Percentiles rank a stretch among this genome's conserved stretches.
These are phyloP conservation scores for Piaya cayana DNA, from an alignment of 2,113 vertebrate genomes.

Conservation along the genomic window DNA sequence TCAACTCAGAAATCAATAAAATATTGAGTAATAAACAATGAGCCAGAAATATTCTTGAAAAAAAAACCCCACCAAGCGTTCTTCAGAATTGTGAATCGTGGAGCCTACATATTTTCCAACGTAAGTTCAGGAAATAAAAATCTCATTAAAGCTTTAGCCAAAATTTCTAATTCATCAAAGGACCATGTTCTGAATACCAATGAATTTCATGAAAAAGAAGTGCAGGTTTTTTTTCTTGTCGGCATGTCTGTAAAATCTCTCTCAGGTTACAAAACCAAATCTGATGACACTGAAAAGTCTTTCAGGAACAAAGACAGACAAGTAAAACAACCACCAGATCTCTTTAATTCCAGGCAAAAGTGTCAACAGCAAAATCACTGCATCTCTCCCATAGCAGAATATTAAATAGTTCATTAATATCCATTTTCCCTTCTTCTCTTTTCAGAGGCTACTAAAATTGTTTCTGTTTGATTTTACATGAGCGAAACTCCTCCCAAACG, in stretches of 20 bases:
- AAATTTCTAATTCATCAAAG: conserved; percentile 66
- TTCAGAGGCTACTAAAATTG: conserved; percentile 68
- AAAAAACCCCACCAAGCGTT: background rate
- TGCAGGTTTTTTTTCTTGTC: background rate
- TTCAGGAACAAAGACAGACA: conserved; percentile 65
- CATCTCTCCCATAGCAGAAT: conserved; percentile 61
- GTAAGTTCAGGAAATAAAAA: conserved; percentile 48
- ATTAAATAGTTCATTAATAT: conserved; percentile 72
- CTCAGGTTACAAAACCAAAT: conserved; percentile 58
- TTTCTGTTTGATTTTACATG: conserved; percentile 72
- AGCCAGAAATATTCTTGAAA: background rate
- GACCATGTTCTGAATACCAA: conserved; percentile 55
- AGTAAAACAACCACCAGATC: conserved; percentile 55
- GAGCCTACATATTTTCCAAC: background rate
- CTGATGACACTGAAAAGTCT: conserved; percentile 68
- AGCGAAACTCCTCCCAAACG: conserved; percentile 65
- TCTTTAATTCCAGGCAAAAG: conserved; percentile 70
- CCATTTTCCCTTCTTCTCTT: conserved; percentile 66
- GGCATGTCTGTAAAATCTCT: conserved; percentile 55
- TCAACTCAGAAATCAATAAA: background rate
- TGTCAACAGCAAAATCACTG: conserved; percentile 70
- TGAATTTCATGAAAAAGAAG: conserved; percentile 43
- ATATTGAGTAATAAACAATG: background rate
- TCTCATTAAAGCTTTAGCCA: conserved; percentile 60
- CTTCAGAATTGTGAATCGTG: background rate